Evolutionary conservation across 2,797 vertebrate species (phyloP).

Genomic region (Parauchenoglanis punctatus): DNA sequence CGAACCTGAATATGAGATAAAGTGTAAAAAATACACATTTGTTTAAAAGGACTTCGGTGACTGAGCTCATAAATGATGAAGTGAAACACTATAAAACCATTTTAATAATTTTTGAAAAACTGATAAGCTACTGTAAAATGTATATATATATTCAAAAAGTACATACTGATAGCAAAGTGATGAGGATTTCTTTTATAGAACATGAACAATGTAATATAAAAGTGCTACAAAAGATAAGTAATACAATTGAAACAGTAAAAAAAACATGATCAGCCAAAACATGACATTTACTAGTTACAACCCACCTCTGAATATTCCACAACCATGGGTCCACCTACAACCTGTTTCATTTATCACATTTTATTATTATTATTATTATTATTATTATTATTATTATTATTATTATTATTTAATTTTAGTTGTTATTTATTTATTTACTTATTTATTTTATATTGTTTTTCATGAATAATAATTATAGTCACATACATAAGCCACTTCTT

Average conservation of each 20-base stretch:
- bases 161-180: background rate
- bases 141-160: background rate
- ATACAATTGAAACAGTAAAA: background rate
- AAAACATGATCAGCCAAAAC: background rate
- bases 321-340: too few species aligned
- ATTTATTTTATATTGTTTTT: background rate
- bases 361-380: background rate
- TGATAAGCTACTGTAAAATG: background rate
- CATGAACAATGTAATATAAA: background rate
- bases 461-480: background rate
- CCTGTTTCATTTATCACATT: background rate
- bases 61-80: background rate
- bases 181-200: background rate
- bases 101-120: background rate
- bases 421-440: background rate
- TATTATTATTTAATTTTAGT: background rate
- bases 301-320: conserved; percentile 17
- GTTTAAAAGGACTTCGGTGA: background rate
- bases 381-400: background rate
- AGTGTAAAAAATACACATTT: background rate
- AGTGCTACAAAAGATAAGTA: background rate
- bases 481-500: background rate
- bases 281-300: background rate
- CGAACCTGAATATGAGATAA: background rate
- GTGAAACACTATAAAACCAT: background rate